A percentile compares a stretch with the other conserved stretches of the same genome.
Conservation (phyloP, 2,797 vertebrate species). For the Prionace glauca region DNA sequence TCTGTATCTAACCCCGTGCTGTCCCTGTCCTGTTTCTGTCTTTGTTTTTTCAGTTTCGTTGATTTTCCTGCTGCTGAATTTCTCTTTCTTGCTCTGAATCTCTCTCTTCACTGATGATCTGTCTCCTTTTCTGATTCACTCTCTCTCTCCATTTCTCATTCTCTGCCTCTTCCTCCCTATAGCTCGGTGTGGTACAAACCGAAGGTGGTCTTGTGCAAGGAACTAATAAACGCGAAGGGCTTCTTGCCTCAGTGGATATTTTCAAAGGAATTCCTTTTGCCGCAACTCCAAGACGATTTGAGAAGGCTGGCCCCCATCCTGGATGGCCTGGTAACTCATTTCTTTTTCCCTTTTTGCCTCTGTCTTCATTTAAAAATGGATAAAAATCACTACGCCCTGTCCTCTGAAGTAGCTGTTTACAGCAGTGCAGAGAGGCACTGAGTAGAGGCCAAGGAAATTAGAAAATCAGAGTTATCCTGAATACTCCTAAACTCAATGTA, state of each 20-base stretch:
- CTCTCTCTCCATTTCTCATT: not conserved
- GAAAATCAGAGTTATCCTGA: not conserved
- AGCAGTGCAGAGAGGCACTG: not conserved
- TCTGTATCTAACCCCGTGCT: not conserved
- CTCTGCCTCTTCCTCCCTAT: conserved; percentile 10
- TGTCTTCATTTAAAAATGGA: not conserved
- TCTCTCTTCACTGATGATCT: not conserved
- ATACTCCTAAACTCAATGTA: not conserved
- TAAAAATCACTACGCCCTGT: too few species aligned
- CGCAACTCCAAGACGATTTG: conserved; percentile 63
- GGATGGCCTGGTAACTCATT: conserved; percentile 75
- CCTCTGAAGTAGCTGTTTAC: not conserved
- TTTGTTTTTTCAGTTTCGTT: too few species aligned
- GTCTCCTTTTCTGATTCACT: not conserved
- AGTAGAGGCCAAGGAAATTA: not conserved
- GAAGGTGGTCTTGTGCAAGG: conserved; percentile 86
- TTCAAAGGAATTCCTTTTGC: conserved; percentile 88
- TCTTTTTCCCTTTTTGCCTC: not conserved
- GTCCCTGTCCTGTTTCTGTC: too few species aligned
- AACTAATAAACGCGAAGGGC: conserved; percentile 50
- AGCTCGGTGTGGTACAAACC: conserved; percentile 78
- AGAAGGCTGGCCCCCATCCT: conserved; percentile 73
- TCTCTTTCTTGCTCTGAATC: not conserved
- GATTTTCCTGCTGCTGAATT: too few species aligned
- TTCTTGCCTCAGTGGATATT: conserved; percentile 61